Conservation (phyloP, 2,113 vertebrate species). For the Grammomys surdaster region DNA sequence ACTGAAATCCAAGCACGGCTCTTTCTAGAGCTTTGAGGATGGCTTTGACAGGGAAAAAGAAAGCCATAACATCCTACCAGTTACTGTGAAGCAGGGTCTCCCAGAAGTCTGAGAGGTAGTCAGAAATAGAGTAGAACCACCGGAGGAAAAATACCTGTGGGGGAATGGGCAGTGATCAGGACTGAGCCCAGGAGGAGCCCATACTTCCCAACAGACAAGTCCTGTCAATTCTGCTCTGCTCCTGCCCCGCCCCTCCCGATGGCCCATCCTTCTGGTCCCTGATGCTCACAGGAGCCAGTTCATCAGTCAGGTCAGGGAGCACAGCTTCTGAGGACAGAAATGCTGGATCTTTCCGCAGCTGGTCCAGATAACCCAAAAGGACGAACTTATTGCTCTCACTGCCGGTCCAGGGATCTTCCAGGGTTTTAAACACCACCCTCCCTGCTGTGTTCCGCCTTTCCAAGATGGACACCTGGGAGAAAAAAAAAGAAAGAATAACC, state of each 20-base stretch:
- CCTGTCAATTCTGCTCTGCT: background rate
- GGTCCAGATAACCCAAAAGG: constrained; percentile 92
- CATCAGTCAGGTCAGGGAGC: constrained; percentile 93
- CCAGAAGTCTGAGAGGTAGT: constrained; percentile 92
- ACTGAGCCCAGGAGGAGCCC: background rate
- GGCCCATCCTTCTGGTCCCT: rapidly evolving
- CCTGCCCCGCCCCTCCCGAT: background rate
- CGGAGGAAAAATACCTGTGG: constrained; percentile 94
- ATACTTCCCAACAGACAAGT: rapidly evolving
- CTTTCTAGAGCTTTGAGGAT: background rate
- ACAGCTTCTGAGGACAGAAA: constrained; percentile 91
- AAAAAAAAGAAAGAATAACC: background rate
- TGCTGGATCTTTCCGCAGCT: constrained; percentile 92
- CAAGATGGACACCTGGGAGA: constrained; percentile 92
- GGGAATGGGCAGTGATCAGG: background rate
- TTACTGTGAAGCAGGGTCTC: constrained; percentile 95
- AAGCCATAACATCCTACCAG: constrained; percentile 87
- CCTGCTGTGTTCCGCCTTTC: constrained; percentile 93
- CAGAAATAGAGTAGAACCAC: constrained; percentile 91
- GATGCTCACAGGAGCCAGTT: constrained; percentile 93
- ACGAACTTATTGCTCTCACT: constrained; percentile 92
- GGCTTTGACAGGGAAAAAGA: no score
- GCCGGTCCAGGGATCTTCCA: constrained; percentile 92
- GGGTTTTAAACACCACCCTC: constrained; percentile 90
- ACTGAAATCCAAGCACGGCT: background rate